Base-by-base conservation (phyloP, 2,888 invertebrate species). In the Mesorhabditis belari region DNA sequence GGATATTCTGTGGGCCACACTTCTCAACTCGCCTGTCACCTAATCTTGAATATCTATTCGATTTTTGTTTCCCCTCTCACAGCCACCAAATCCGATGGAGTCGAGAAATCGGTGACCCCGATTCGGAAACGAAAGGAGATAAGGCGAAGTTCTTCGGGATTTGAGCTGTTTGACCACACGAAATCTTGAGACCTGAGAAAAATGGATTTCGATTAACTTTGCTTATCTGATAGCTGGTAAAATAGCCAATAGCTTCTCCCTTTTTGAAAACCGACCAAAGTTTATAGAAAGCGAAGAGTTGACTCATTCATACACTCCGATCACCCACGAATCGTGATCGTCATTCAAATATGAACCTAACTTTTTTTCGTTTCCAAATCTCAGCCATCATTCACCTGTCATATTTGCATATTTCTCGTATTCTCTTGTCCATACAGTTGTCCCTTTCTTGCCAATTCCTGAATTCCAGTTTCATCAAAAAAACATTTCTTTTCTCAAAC, bases 231-330 rank as follows among this genome's bases (percentile, higher is more conserved):
- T n/a, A n/a, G n/a, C n/a, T n/a, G n/a, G n/a, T n/a, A 62, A 50
- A 21, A 21, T 52, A 21, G 50, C 49, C 5, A 57, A 51, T 12
- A 5, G 12, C 21, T 9, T 52, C 21, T 52, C 79, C 35, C 77
- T 80, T 60, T 77, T 75, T 17, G 61, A 49, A 9, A 78, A 79
- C 28, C 3, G 60, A 75, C 80, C 80, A 80, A 0, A 79, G 60
- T 55, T 77, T 79, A 63, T 79, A 77, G 62, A 76, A 80, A 1
- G 80, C 78, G 62, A 77, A 80, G 3, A 79, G 69, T 23, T 75
- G 75, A 5, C 73, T 71, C 79, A 80, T 51, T 80, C 79, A 58
- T 74, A 74, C 6, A 80, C 79, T 17, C 75, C 79, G n/a, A 75
- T 63, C 5, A 73, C 70, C 80, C 80, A 80, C 50, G 71, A 69